These are phyloP conservation scores for Epicauta chinensis DNA, from an alignment of 1,140 invertebrate species.

Conservation along the genomic window DNA sequence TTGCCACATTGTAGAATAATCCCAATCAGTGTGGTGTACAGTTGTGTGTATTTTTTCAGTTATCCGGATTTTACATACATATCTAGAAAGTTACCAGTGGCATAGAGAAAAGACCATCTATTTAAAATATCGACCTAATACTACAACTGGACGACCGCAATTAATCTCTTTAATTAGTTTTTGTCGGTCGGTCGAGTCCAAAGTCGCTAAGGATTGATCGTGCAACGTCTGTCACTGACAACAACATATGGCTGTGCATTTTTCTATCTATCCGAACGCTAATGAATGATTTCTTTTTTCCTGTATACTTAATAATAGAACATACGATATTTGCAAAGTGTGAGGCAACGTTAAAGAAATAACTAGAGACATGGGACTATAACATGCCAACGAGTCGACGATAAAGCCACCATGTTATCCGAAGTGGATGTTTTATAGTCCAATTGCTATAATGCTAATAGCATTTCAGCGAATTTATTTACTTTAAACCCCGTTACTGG, in stretches of 20 bases:
- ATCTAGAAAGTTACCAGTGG: too few relatives aligned
- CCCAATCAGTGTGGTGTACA: too few relatives aligned
- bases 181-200: constrained; percentile 30
- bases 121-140: constrained; percentile 33
- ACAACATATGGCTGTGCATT: constrained; percentile 32
- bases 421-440: constrained; percentile 20
- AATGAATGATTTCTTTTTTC: too few relatives aligned
- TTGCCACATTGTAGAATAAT: too few relatives aligned
- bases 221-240: constrained; percentile 36
- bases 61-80: too few relatives aligned
- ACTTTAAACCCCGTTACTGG: constrained; percentile 16
- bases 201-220: constrained; percentile 36
- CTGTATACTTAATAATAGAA: too few relatives aligned
- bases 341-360: neutral
- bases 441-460: constrained; percentile 21
- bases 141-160: constrained; percentile 25
- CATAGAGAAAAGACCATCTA: too few relatives aligned
- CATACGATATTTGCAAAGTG: too few relatives aligned
- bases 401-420: constrained; percentile 17
- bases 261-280: constrained; percentile 9
- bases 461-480: constrained; percentile 19
- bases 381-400: neutral
- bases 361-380: too few relatives aligned
- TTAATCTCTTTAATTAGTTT: constrained; percentile 41
- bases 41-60: too few relatives aligned